Evolutionary conservation across 2,888 invertebrate genomes (phyloP).

Genomic region (Chromoteleia sp.): DNA sequence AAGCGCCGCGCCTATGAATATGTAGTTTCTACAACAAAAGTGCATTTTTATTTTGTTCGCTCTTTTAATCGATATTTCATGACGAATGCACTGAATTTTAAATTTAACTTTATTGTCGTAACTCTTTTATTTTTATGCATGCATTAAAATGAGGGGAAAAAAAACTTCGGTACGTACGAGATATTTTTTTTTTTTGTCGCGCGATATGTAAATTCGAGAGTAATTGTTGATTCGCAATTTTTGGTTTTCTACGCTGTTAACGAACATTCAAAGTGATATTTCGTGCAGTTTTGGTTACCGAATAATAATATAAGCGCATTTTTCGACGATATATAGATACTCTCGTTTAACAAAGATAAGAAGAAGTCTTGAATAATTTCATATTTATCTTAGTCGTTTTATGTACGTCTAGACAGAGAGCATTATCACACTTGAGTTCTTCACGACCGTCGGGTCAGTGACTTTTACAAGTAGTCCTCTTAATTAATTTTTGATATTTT

Average conservation of each 20-base stretch:
- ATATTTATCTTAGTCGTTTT: constrained; percentile 45
- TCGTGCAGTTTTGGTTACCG: constrained; percentile 4
- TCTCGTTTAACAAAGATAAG: not conserved
- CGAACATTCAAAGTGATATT: constrained; percentile 32
- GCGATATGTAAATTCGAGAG: constrained; percentile 41
- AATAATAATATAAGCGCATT: constrained; percentile 11
- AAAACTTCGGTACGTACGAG: constrained; percentile 11
- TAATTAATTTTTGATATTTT: constrained; percentile 31
- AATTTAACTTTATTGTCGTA: constrained; percentile 52
- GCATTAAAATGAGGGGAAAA: constrained; percentile 18
- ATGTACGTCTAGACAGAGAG: constrained; percentile 45
- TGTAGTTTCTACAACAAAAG: constrained; percentile 15
- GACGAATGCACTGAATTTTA: constrained; percentile 42
- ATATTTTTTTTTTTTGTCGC: constrained; percentile 14
- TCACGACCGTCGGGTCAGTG: constrained; percentile 34
- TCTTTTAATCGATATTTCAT: constrained; percentile 62
- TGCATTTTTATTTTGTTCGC: constrained; percentile 53
- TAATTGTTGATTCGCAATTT: constrained; percentile 40
- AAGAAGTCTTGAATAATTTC: constrained; percentile 37
- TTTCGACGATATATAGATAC: not conserved
- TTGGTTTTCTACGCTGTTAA: not conserved
- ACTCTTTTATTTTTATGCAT: constrained; percentile 40
- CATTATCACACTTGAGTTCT: constrained; percentile 45
- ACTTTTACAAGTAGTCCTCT: constrained; percentile 18
- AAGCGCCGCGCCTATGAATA: constrained; percentile 26